Conservation (phyloP, 2,113 vertebrate species). For the Thymallus thymallus region DNA sequence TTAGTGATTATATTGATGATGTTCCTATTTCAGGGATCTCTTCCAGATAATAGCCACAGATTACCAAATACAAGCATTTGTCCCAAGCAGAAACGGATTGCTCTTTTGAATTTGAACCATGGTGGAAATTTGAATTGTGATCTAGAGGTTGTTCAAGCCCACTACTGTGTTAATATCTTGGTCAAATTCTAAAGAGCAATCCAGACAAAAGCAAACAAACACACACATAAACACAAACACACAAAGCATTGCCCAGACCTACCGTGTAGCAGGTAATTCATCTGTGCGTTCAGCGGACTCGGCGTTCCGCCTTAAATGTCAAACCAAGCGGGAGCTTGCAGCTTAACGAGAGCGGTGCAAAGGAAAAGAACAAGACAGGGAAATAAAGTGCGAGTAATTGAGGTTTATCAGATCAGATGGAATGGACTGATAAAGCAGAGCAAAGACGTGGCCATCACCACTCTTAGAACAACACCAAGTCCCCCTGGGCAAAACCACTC, state of each 20-base stretch:
- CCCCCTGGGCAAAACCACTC: not conserved
- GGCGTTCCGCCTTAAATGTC: constrained; percentile 40
- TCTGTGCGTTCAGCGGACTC: constrained; percentile 19
- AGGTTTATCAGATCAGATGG: not conserved
- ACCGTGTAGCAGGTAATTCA: constrained; percentile 29
- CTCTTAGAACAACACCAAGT: not conserved
- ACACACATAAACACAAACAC: constrained; percentile 20
- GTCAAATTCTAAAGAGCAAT: not conserved
- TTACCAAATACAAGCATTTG: not conserved
- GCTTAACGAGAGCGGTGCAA: constrained; percentile 1
- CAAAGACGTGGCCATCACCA: not conserved
- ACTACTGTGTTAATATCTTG: constrained; percentile 13
- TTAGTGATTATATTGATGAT: no score
- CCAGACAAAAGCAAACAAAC: constrained; percentile 4
- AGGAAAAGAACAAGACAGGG: not conserved
- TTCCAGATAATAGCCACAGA: no score
- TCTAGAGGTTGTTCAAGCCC: not conserved
- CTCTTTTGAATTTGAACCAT: not conserved
- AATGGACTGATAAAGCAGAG: not conserved
- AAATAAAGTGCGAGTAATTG: not conserved
- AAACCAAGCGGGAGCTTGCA: constrained; percentile 16
- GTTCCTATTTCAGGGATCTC: no score
- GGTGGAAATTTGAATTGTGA: not conserved
- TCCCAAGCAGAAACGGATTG: not conserved
- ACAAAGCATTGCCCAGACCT: constrained; percentile 8